Evolutionary conservation across 2,888 invertebrate genomes (phyloP).

Genomic region (Lordiphosa andalusiaca): DNA sequence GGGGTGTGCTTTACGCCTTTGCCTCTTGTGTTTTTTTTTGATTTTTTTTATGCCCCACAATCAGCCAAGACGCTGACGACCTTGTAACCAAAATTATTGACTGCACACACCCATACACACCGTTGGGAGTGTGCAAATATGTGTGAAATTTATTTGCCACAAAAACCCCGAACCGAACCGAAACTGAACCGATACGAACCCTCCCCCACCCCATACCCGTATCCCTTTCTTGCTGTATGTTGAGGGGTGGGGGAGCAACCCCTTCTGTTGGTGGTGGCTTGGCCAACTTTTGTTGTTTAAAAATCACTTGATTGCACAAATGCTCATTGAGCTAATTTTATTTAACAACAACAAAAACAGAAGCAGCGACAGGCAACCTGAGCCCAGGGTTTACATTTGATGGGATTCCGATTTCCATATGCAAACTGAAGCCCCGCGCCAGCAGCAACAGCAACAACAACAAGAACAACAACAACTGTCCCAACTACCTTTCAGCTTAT

Average conservation of each 20-base stretch:
- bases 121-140: conserved; percentile 65
- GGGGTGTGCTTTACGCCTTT: conserved; percentile 11
- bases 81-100: conserved; percentile 64
- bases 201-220: conserved; percentile 11
- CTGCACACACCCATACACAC: conserved; percentile 30
- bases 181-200: neutral
- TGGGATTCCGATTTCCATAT: conserved; percentile 60
- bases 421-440: conserved; percentile 11
- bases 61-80: conserved; percentile 62
- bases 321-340: conserved; percentile 78
- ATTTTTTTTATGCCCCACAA: conserved; percentile 29
- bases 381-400: conserved; percentile 63
- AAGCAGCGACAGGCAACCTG: conserved; percentile 41
- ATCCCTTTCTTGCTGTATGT: conserved; percentile 7
- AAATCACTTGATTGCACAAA: conserved; percentile 77
- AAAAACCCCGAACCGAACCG: conserved; percentile 5
- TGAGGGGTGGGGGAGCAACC: conserved; percentile 29
- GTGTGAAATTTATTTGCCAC: conserved; percentile 72
- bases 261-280: conserved; percentile 22
- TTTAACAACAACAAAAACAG: conserved; percentile 31
- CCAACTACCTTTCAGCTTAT: conserved; percentile 38
- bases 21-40: conserved; percentile 21
- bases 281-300: conserved; percentile 60
- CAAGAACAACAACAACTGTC: no score
- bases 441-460: no score